Evolutionary conservation across 1,140 invertebrate genomes (phyloP).

Genomic region (Harlomillsia oculata): DNA sequence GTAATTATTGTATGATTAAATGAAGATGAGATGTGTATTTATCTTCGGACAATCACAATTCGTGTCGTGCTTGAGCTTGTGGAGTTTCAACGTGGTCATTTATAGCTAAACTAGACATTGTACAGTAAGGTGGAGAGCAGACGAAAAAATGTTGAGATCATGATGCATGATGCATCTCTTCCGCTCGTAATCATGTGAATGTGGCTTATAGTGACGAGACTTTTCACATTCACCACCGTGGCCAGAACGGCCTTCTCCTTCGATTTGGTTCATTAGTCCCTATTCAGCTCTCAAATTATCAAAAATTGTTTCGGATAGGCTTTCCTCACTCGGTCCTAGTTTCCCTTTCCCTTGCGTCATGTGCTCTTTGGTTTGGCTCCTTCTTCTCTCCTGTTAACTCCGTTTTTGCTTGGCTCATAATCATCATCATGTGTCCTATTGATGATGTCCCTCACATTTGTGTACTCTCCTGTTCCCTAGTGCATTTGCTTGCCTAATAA

Average conservation of each 20-base stretch:
- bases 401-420: neutral
- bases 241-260: constrained; percentile 20
- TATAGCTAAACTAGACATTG: too few relatives aligned
- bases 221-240: too few relatives aligned
- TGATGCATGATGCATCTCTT: too few relatives aligned
- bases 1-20: too few relatives aligned
- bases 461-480: neutral
- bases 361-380: neutral
- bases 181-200: too few relatives aligned
- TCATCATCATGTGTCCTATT: neutral
- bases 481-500: neutral
- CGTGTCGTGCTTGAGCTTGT: too few relatives aligned
- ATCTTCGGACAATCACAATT: too few relatives aligned
- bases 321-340: neutral
- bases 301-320: constrained; percentile 33
- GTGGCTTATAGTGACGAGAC: too few relatives aligned
- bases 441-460: neutral
- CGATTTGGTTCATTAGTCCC: constrained; percentile 34
- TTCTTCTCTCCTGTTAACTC: neutral
- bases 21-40: too few relatives aligned
- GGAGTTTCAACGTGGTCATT: too few relatives aligned
- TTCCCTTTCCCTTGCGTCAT: constrained; percentile 1
- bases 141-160: too few relatives aligned
- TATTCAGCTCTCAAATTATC: constrained; percentile 34
- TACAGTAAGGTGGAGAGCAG: too few relatives aligned